These are phyloP conservation scores for Hirtodrosophila cameraria DNA, from an alignment of 2,888 invertebrate genomes.

Conservation along the genomic window DNA sequence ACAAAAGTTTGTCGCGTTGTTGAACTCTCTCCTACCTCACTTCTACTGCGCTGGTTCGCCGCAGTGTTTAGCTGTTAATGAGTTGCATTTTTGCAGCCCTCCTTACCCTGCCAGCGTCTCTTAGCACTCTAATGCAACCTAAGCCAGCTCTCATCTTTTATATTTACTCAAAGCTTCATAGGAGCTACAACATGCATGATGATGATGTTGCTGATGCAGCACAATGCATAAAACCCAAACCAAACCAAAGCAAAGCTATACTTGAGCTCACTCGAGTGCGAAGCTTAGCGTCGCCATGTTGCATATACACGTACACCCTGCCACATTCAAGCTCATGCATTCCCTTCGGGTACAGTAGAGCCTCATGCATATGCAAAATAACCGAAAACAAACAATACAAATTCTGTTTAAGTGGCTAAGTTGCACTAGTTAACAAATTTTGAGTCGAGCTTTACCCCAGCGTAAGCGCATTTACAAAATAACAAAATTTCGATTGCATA, in stretches of 20 bases:
- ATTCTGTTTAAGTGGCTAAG: slow-evolving; percentile 42
- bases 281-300: slow-evolving; percentile 65
- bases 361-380: slow-evolving; percentile 65
- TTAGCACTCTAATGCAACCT: slow-evolving; percentile 1
- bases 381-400: too few relatives aligned
- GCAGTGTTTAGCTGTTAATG: slow-evolving; percentile 53
- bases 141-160: slow-evolving; percentile 34
- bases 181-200: slow-evolving; percentile 24
- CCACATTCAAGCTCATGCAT: slow-evolving; percentile 8
- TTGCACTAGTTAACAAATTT: slow-evolving; percentile 65
- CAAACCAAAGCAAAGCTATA: background rate
- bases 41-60: slow-evolving; percentile 1
- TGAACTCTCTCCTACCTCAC: slow-evolving; percentile 7
- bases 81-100: slow-evolving; percentile 32
- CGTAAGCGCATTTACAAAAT: background rate
- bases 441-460: slow-evolving; percentile 24
- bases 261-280: slow-evolving; percentile 61
- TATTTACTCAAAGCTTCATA: slow-evolving; percentile 62
- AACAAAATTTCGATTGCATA: background rate
- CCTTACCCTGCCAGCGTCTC: background rate
- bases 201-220: slow-evolving; percentile 61
- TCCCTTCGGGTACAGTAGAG: slow-evolving; percentile 20
- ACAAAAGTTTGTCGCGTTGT: too few relatives aligned
- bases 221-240: slow-evolving; percentile 39
- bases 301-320: slow-evolving; percentile 8